phyloP scores from a whole-genome alignment of 37 sponge, comb jelly and placozoan genomes.

The Haliclona indistincta region DNA sequence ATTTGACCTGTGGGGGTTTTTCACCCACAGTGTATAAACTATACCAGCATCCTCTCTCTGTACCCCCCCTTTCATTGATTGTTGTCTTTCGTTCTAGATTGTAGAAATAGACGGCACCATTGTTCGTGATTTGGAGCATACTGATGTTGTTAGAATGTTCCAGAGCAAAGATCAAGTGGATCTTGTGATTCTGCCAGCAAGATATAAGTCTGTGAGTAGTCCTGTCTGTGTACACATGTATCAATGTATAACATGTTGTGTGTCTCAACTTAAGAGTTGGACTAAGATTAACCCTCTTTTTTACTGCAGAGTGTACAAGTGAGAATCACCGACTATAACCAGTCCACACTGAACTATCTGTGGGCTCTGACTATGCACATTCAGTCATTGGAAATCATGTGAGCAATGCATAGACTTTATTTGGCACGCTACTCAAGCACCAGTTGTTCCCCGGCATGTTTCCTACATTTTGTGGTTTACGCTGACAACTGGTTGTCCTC shows the following conservation, averaged over 20 bases:
- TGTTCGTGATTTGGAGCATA: constrained; percentile 35
- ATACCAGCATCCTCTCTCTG: too few relatives aligned
- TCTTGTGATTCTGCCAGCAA: constrained; percentile 28
- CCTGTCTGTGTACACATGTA: not conserved
- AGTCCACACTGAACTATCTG: constrained; percentile 17
- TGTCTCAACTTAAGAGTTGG: not conserved
- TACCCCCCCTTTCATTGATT: too few relatives aligned
- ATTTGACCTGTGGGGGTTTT: too few relatives aligned
- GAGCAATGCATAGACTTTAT: not conserved
- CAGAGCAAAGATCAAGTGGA: constrained; percentile 25
- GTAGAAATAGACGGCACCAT: constrained; percentile 38
- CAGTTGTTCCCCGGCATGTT: too few relatives aligned
- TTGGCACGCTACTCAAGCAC: too few relatives aligned
- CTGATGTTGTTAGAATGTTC: constrained; percentile 45
- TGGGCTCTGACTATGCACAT: constrained; percentile 37
- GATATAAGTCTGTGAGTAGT: constrained; percentile 2
- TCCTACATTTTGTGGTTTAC: too few relatives aligned
- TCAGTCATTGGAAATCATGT: constrained; percentile 50
- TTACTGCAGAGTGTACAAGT: constrained; percentile 14
- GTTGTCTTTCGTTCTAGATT: constrained; percentile 25
- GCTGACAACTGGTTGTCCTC: too few relatives aligned
- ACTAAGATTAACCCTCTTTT: not conserved
- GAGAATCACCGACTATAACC: constrained; percentile 15
- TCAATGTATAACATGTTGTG: constrained; percentile 2
- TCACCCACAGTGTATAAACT: too few relatives aligned